Conservation (phyloP, 2,797 vertebrate species). For the Oreochromis mossambicus region DNA sequence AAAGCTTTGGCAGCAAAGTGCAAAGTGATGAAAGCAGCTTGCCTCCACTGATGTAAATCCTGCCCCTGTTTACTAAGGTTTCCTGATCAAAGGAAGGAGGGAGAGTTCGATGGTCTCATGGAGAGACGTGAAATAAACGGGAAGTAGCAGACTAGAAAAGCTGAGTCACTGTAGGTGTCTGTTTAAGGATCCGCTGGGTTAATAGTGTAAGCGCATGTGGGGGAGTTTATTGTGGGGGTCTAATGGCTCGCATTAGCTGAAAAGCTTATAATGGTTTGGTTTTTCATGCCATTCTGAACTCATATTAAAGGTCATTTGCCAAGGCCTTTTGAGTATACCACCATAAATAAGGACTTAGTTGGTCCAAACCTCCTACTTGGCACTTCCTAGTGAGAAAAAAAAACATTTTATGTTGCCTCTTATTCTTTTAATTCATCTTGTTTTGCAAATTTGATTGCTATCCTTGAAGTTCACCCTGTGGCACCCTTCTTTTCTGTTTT, state of each 20-base stretch:
- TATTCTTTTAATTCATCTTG: constrained; percentile 21
- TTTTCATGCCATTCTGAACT: constrained; percentile 24
- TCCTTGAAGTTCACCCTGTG: constrained; percentile 74
- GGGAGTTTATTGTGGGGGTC: constrained; percentile 6
- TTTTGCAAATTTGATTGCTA: constrained; percentile 71
- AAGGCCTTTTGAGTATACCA: constrained; percentile 76
- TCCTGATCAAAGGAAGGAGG: constrained; percentile 53
- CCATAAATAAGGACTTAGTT: constrained; percentile 78
- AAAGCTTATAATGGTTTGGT: constrained; percentile 81
- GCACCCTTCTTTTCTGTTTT: constrained; percentile 2
- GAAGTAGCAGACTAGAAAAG: constrained; percentile 16
- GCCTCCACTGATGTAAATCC: constrained; percentile 62
- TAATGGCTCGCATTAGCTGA: constrained; percentile 62
- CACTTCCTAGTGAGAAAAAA: constrained; percentile 71
- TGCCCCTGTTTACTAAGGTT: constrained; percentile 48
- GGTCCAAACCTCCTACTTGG: constrained; percentile 60
- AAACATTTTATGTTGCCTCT: constrained; percentile 14
- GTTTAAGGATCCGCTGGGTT: constrained; percentile 1
- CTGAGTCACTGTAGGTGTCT: constrained; percentile 44
- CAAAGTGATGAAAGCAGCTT: constrained; percentile 62
- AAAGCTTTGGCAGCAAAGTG: constrained; percentile 35
- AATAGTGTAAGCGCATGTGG: neutral
- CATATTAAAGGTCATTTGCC: constrained; percentile 65
- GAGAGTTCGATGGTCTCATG: constrained; percentile 3
- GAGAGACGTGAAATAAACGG: constrained; percentile 6